These are phyloP conservation scores for Drosophila littoralis DNA, from an alignment of 1,140 invertebrate genomes.

Conservation along the genomic window DNA sequence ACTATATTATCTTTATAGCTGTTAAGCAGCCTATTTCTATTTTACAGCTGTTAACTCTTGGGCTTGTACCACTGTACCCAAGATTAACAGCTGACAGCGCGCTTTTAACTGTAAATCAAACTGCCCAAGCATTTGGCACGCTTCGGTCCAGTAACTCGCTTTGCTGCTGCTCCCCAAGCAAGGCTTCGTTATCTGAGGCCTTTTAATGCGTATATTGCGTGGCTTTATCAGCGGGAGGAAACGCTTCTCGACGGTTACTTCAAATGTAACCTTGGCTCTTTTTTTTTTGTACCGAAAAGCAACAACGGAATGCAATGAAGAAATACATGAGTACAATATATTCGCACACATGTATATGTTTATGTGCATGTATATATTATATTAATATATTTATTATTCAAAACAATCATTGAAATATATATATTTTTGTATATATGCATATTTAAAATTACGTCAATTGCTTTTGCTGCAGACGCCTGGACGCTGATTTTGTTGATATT, in stretches of 20 bases:
- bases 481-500: constrained; percentile 20
- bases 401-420: constrained; percentile 15
- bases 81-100: not conserved
- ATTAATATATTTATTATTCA: constrained; percentile 10
- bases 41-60: not conserved
- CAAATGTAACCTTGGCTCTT: constrained; percentile 34
- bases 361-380: not conserved
- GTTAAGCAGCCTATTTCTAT: not conserved
- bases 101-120: constrained; percentile 15
- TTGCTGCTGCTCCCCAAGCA: constrained; percentile 7
- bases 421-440: not conserved
- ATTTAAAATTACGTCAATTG: constrained; percentile 47
- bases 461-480: constrained; percentile 28
- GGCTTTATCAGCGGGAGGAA: constrained; percentile 45
- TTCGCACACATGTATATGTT: constrained; percentile 1
- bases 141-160: constrained; percentile 32
- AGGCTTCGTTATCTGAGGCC: constrained; percentile 26
- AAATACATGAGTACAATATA: not conserved
- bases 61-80: not conserved
- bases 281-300: constrained; percentile 9
- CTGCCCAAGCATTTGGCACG: not conserved
- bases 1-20: too few relatives aligned
- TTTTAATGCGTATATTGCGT: constrained; percentile 1
- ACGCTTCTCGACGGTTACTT: constrained; percentile 25
- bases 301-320: constrained; percentile 1